A percentile compares a stretch with the other conserved stretches of the same genome.
Conservation (phyloP, 2,797 vertebrate genomes). For the Gila robusta region DNA sequence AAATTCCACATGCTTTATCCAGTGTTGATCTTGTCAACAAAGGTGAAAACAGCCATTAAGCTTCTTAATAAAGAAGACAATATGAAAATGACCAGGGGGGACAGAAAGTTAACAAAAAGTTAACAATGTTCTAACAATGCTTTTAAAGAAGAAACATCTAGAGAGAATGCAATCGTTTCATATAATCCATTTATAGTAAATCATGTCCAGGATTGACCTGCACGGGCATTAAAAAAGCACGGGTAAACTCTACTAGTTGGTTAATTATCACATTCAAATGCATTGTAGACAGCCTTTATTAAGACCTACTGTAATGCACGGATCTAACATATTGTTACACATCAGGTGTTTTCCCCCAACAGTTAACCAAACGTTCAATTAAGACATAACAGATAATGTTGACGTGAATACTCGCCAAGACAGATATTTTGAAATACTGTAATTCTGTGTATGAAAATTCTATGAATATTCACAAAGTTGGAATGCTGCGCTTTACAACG, state of each 20-base stretch:
- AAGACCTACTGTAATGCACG: too few relatives aligned
- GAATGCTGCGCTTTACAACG: too few relatives aligned
- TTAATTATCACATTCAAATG: background rate
- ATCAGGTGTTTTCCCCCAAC: too few relatives aligned
- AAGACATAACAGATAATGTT: too few relatives aligned
- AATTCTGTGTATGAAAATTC: too few relatives aligned
- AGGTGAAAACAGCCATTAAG: background rate
- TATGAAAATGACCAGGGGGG: background rate
- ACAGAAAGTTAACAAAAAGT: too few relatives aligned
- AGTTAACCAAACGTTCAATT: too few relatives aligned
- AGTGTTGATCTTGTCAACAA: background rate
- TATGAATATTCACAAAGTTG: too few relatives aligned
- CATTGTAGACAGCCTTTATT: too few relatives aligned
- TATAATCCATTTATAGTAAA: background rate
- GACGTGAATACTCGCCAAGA: too few relatives aligned
- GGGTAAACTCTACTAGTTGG: background rate
- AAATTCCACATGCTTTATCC: conserved; percentile 19
- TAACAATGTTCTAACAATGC: background rate
- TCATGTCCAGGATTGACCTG: background rate
- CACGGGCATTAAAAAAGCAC: background rate
- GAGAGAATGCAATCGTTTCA: background rate
- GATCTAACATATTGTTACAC: too few relatives aligned
- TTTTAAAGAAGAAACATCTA: background rate
- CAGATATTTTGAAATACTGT: too few relatives aligned
- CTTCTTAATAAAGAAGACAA: background rate